Percentiles rank a stretch among this genome's conserved stretches.
Conservation (phyloP, 2,113 vertebrate species). For the Spea bombifrons region DNA sequence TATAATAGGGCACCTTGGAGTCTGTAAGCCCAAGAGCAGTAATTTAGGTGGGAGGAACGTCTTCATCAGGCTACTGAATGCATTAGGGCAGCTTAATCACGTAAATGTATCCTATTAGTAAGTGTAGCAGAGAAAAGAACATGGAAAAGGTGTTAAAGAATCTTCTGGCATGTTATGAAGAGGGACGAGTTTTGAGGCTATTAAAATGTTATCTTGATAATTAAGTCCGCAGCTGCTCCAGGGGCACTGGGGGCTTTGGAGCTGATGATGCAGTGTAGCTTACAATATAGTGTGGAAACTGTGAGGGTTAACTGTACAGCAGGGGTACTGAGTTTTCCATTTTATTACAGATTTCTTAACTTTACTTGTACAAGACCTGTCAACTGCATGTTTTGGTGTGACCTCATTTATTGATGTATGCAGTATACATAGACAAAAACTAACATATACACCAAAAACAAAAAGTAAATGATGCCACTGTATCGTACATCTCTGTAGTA, state of each 20-base stretch:
- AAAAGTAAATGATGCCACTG: too few relatives aligned
- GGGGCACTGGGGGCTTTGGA: conserved; percentile 62
- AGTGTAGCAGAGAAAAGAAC: conserved; percentile 53
- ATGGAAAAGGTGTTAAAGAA: conserved; percentile 66
- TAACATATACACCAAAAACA: too few relatives aligned
- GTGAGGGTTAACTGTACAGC: too few relatives aligned
- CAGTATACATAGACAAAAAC: too few relatives aligned
- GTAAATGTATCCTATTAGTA: conserved; percentile 68
- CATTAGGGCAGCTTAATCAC: conserved; percentile 61
- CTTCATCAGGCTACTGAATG: conserved; percentile 52
- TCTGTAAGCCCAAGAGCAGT: conserved; percentile 48
- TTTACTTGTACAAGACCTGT: too few relatives aligned
- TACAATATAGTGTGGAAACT: neutral
- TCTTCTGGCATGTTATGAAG: conserved; percentile 68
- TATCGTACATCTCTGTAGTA: too few relatives aligned
- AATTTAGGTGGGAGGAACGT: conserved; percentile 51
- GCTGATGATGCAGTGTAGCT: conserved; percentile 56
- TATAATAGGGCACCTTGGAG: conserved; percentile 57
- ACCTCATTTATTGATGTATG: too few relatives aligned
- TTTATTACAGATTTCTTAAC: too few relatives aligned
- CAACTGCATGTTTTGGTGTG: too few relatives aligned
- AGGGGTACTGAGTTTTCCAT: too few relatives aligned
- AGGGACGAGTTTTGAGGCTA: conserved; percentile 76
- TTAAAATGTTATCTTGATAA: conserved; percentile 84
- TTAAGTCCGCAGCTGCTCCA: conserved; percentile 78